These are phyloP conservation scores for Drosophila mojavensis DNA, from an alignment of 1,140 invertebrate species.

Conservation along the genomic window DNA sequence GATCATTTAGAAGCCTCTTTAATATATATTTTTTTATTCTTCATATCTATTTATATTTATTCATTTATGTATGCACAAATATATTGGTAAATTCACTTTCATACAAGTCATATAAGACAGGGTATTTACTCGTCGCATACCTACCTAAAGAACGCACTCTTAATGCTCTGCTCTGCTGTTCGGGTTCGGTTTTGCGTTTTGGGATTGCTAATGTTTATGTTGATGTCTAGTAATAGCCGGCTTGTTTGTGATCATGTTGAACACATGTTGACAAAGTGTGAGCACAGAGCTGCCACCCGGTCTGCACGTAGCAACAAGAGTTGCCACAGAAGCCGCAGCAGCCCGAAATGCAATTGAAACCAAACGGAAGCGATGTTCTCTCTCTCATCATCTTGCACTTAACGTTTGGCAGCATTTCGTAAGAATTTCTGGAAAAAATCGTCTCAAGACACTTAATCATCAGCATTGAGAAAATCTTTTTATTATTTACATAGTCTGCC, in stretches of 20 bases:
- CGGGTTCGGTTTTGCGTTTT: slow-evolving; percentile 40
- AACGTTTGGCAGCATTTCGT: background rate
- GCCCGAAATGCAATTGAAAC: slow-evolving; percentile 65
- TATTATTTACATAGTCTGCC: too few relatives aligned
- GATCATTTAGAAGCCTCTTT: too few relatives aligned
- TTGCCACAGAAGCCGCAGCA: slow-evolving; percentile 43
- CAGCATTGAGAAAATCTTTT: too few relatives aligned
- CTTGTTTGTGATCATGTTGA: slow-evolving; percentile 74
- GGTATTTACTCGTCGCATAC: background rate
- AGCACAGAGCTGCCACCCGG: slow-evolving; percentile 25
- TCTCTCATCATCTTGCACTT: slow-evolving; percentile 7
- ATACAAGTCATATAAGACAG: background rate
- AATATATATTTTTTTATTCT: too few relatives aligned
- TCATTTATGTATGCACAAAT: background rate
- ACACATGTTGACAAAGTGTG: slow-evolving; percentile 75
- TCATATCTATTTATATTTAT: too few relatives aligned
- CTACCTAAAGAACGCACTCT: background rate
- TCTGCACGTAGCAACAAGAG: slow-evolving; percentile 27
- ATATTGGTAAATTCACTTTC: background rate
- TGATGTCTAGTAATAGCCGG: slow-evolving; percentile 54
- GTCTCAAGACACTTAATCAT: background rate
- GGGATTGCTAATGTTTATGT: slow-evolving; percentile 38
- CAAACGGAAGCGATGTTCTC: slow-evolving; percentile 61
- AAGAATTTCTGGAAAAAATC: background rate
- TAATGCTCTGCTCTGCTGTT: slow-evolving; percentile 9